Evolutionary conservation across 1,140 invertebrate genomes (phyloP).

Genomic region (Sitophilus oryzae): DNA sequence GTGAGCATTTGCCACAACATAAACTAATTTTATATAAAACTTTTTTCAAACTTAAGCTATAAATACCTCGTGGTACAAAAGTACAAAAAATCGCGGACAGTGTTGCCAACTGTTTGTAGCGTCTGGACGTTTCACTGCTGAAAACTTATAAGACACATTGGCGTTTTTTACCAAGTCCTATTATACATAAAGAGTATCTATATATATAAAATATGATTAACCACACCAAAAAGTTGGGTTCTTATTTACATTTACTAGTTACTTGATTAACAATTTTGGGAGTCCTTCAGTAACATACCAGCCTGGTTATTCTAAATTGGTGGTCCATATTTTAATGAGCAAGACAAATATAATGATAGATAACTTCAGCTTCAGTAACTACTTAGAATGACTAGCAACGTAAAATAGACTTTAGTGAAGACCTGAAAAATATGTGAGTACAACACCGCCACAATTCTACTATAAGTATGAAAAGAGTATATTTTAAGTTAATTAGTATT

Average conservation of each 20-base stretch:
- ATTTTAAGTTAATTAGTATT: no score
- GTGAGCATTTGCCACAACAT: slow-evolving; percentile 10
- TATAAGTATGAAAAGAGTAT: no score
- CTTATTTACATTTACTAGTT: neutral
- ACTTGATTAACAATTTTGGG: neutral
- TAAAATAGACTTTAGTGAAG: no score
- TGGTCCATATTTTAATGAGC: no score
- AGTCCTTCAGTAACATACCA: neutral
- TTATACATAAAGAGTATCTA: slow-evolving; percentile 2
- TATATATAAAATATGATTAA: slow-evolving; percentile 6
- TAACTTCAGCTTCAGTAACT: no score
- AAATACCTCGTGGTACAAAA: slow-evolving; percentile 30
- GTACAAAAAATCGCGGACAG: slow-evolving; percentile 33
- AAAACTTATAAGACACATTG: slow-evolving; percentile 35
- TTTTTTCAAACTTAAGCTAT: slow-evolving; percentile 24
- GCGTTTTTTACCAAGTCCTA: slow-evolving; percentile 11
- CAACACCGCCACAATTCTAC: no score
- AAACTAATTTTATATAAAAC: slow-evolving; percentile 1
- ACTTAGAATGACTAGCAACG: no score
- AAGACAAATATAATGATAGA: no score
- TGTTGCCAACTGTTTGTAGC: slow-evolving; percentile 25
- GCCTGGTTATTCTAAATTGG: neutral
- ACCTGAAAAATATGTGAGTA: no score
- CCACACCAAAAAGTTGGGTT: neutral
- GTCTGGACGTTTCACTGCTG: slow-evolving; percentile 28